Base-by-base conservation (phyloP, 2,113 vertebrate genomes). In the Notiomystis cincta region DNA sequence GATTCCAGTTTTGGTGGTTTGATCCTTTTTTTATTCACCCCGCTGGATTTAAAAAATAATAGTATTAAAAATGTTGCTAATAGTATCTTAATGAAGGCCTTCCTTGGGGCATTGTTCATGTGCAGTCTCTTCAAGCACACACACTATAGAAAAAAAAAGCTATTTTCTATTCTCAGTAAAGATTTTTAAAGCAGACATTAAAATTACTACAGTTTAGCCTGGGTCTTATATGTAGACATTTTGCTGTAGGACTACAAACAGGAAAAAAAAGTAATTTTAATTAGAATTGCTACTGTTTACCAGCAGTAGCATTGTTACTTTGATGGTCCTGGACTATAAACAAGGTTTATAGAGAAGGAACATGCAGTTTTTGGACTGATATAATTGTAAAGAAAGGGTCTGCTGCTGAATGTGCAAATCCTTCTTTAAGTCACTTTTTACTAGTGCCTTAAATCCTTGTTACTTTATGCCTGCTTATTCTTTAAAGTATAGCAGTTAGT, bases 101-200 rank as follows among this genome's bases (percentile, higher is more conserved):
- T 42, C 38, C 58, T 80, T 5, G 3, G 21, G 37, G 6, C 35
- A 7, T 11, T 91, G 13, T 38, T 79, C 35, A 3, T 6, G 5
- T 35, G 61, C 35, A 48, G 27, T 89, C 45, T 79, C 24, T 45
- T 76, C 19, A 50, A 77, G 21, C 0, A 0, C 3, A 22, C 37
- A n/a, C 2, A 1, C 4, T 51, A 28, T 33, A 14, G 7, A 8
- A 54, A 76, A 38, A 38, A 54, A 45, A 4, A 3, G 5, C 1
- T 60, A 4, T 89, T 62, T 94, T 87, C 47, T 53, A 13, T 67
- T 75, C 7, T n/a, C 1, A 4, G 11, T 73, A 27, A 40, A 91
- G 24, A 37, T 2, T 7, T 50, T 87, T 82, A n/a, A 72, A 67
- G 51, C 5, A 64, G 44, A 23, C 14, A 40, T 64, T 76, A 72